phyloP scores from a whole-genome alignment of 2,888 invertebrate species.

The Drosophila pseudotalamancana region DNA sequence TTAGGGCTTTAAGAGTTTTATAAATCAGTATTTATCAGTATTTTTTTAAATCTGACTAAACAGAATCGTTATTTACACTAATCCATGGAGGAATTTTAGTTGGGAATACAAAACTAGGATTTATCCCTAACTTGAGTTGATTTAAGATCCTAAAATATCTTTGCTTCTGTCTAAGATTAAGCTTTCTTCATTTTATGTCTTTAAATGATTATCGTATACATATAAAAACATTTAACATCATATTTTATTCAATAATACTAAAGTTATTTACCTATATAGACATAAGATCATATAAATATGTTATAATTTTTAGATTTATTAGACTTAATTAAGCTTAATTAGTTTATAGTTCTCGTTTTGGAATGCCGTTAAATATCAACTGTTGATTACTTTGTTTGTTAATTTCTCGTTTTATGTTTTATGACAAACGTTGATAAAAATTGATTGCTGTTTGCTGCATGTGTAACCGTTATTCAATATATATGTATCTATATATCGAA shows the following conservation, averaged over 20 bases:
- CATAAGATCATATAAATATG: slow-evolving; percentile 2
- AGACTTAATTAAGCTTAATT: slow-evolving; percentile 40
- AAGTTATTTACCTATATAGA: not conserved
- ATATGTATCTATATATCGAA: slow-evolving; percentile 29
- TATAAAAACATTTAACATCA: not conserved
- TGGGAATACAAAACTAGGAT: too few species aligned
- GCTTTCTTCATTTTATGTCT: not conserved
- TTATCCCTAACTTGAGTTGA: too few species aligned
- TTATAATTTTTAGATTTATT: slow-evolving; percentile 25
- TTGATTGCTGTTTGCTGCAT: slow-evolving; percentile 68
- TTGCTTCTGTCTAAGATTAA: too few species aligned
- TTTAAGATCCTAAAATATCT: too few species aligned
- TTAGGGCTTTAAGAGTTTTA: too few species aligned
- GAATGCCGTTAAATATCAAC: slow-evolving; percentile 51
- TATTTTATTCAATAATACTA: not conserved
- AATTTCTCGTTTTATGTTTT: slow-evolving; percentile 63
- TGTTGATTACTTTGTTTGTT: slow-evolving; percentile 57
- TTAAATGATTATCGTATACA: not conserved
- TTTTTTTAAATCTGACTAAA: too few species aligned
- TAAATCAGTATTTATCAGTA: too few species aligned
- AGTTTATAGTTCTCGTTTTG: slow-evolving; percentile 39
- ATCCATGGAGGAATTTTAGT: too few species aligned
- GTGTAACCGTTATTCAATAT: slow-evolving; percentile 46
- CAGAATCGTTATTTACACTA: too few species aligned
- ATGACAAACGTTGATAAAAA: slow-evolving; percentile 44